Percentiles rank a stretch among this genome's conserved stretches.
phyloP scores from a whole-genome alignment of 2,888 invertebrate species.

The Fragum sueziense region DNA sequence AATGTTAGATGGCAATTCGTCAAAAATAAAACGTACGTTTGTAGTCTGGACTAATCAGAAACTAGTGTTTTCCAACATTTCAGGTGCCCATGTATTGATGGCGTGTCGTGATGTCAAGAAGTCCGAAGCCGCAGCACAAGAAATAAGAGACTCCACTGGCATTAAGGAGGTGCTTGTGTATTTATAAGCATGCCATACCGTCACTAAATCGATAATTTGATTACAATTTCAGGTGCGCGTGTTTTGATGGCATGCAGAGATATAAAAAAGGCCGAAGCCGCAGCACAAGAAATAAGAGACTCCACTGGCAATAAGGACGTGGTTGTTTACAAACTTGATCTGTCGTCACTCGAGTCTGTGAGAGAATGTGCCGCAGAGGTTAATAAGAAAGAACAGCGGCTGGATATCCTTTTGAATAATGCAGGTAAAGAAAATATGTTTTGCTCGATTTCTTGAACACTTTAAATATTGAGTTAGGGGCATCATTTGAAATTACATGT shows the following conservation, averaged over 20 bases:
- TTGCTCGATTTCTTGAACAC: too few relatives aligned
- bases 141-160: constrained; percentile 61
- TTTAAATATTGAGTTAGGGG: too few relatives aligned
- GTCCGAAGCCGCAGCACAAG: constrained; percentile 70
- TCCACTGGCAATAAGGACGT: constrained; percentile 59
- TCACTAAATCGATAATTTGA: too few relatives aligned
- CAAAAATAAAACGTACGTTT: too few relatives aligned
- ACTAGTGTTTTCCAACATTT: too few relatives aligned
- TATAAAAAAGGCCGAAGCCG: constrained; percentile 68
- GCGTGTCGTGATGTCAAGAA: constrained; percentile 75
- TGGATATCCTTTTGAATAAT: constrained; percentile 76
- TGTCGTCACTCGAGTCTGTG: constrained; percentile 67
- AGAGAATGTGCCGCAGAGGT: constrained; percentile 64
- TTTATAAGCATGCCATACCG: too few relatives aligned
- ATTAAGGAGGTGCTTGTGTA: constrained; percentile 59
- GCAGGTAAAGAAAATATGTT: too few relatives aligned
- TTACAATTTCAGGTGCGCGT: constrained; percentile 57
- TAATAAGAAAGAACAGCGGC: constrained; percentile 58
- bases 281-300: constrained; percentile 68
- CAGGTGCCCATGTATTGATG: constrained; percentile 75
- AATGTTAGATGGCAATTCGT: too few relatives aligned
- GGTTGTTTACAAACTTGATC: constrained; percentile 59
- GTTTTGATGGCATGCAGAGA: constrained; percentile 78
- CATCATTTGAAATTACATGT: too few relatives aligned
- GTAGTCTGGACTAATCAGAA: too few relatives aligned